Base-by-base conservation (phyloP, 2,113 vertebrate species). In the Anthoscopus minutus region DNA sequence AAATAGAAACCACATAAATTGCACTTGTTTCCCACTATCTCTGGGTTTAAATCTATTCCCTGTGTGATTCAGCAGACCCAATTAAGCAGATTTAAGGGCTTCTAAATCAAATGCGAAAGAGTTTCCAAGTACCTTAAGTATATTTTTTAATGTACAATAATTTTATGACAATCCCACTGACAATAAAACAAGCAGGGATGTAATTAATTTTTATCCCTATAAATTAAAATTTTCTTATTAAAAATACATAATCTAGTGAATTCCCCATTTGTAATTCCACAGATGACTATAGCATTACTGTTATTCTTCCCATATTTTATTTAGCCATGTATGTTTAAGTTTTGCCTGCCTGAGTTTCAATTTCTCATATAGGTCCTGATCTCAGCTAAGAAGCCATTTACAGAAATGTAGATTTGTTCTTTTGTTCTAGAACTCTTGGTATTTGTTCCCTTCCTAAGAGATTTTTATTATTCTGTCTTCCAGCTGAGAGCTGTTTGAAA, bases 21-120 rank as follows among this genome's bases (percentile, higher is more conserved):
- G 15, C 30, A 80, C 25, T 71, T 69, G 45, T 89, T 94, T 91
- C 47, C 13, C 58, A 38, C 16, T 79, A 0, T 72, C 61, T 79
- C 20, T 25, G 18, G 19, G 10, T 67, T 93, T 81, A 84, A 72
- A 48, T 93, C 53, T 89, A 82, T 69, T 89, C 61, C 22, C 44
- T 53, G 8, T 21, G 57, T 83, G 33, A 86, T 77, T 83, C 51
- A 80, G 31, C 13, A 69, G 51, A 79, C 5, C 8, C 12, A 64
- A 38, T 91, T 85, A 96, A 77, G 38, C 25, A 93, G 53, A 92
- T 94, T 91, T 89, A 93, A 89, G 44, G 57, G 81, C 53, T 78
- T 84, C 31, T 33, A 44, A 89, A 81, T 79, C 86, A 89, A 88
- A 54, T 50, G 79, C 44, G 91, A 66, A 93, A 92, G 28, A 79